These are phyloP conservation scores for Hyphantria cunea DNA, from an alignment of 1,140 invertebrate species.

Conservation along the genomic window DNA sequence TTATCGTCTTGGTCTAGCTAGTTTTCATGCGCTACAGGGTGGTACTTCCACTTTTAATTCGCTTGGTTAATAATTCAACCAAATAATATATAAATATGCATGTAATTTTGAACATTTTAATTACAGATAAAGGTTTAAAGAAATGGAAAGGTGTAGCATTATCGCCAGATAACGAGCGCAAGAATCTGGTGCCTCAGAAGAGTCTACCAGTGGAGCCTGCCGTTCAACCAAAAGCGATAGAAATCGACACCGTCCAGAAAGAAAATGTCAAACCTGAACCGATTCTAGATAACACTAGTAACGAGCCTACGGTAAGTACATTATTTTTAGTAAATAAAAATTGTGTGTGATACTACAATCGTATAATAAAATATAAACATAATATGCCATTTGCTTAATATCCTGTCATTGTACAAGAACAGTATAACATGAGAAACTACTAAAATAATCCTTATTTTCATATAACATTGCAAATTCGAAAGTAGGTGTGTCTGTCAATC, in stretches of 20 bases:
- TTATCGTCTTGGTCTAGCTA: too few species aligned
- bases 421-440: too few species aligned
- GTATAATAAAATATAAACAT: too few species aligned
- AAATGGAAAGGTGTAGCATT: constrained; percentile 92
- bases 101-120: not conserved
- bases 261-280: constrained; percentile 69
- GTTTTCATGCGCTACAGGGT: too few species aligned
- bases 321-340: not conserved
- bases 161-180: constrained; percentile 84
- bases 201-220: constrained; percentile 33
- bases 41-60: too few species aligned
- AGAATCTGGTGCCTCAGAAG: constrained; percentile 40
- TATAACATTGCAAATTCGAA: too few species aligned
- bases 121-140: constrained; percentile 68
- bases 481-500: too few species aligned
- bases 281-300: constrained; percentile 47
- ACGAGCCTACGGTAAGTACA: constrained; percentile 72
- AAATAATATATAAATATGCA: too few species aligned
- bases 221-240: constrained; percentile 44
- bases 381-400: too few species aligned
- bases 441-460: too few species aligned
- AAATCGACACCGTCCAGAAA: constrained; percentile 66
- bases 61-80: too few species aligned
- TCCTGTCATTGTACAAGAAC: too few species aligned
- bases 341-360: not conserved